Evolutionary conservation across 1,140 invertebrate genomes (phyloP), one percentile per base, ranked within the genome.

Genomic region (Belonocnema kinseyi): DNA sequence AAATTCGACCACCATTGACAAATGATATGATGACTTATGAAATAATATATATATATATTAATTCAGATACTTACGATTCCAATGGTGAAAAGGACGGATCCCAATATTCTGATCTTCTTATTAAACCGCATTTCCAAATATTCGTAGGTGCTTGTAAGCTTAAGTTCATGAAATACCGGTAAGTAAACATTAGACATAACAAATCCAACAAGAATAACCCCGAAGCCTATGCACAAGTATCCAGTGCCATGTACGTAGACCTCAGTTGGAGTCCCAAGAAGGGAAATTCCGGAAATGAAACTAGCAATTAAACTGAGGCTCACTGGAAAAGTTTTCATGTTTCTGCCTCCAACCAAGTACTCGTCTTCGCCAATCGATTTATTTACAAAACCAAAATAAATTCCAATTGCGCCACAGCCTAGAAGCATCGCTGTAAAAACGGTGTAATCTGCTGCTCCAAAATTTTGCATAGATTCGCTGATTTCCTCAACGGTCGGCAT

Each of bases 61-160:
- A 1, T 46, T 7, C 4, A 46, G 40, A 46, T 3, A 92, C 93
- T 94, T 90, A 96, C 95, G 85, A 95, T 93, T 78, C 93, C 93
- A 56, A 95, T 92, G 17, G 93, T 93, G 81, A 96, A 97, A 46
- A 97, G 90, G 1, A 94, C 85, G 0, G 96, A 96, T n/a, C 95
- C 96, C 82, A 97, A 93, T 0, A 95, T 88, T 66, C 96, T 90
- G 4, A 96, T 91, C 33, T 92, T 93, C 78, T 93, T 94, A 83
- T 96, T 93, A 82, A 96, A 97, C 33, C 96, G 93, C 82, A 92
- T 92, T 85, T 97, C 96, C 77, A 97, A 91, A 85, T 98, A 98
- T 94, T 97, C 95, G 91, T 97, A 97, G 19, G 95, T 95, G 70
- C 96, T 97, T 56, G 96, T 97, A 6, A 97, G 85, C 82, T 94